Evolutionary conservation across 1,140 invertebrate species (phyloP), one percentile per base, ranked within the genome.

Genomic region (Tribolium castaneum): DNA sequence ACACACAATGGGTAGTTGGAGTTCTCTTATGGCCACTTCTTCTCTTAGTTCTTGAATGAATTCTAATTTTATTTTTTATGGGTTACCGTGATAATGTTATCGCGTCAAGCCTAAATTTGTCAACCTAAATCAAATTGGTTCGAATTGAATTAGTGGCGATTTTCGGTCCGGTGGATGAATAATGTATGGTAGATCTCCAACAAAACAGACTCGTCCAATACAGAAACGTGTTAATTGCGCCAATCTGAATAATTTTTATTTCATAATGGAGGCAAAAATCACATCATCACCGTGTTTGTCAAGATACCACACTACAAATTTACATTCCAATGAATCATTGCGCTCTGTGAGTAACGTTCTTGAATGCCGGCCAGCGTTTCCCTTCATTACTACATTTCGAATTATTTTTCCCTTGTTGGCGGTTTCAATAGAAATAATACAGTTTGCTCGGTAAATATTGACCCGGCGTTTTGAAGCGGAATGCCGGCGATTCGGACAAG

Each of bases 371-470:
- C 39, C 39, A 45, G n/a, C n/a, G n/a, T 30, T 30, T 30, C 25
- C 25, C 25, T 30, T 30, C 25, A 30, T 30, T 30, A 30, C 25
- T 30, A 30, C 22, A 66, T 66, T 66, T 66, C 16, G 59, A 34
- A 66, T 66, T 34, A 66, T 66, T 66, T 66, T 62, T 22, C 19
- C 56, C 19, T 62, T 66, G 59, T 66, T 66, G 59, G 59, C 25
- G 59, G 59, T 35, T 66, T 66, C 59, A 66, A 66, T 66, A 66
- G 30, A 66, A 66, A 66, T 66, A 66, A 66, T 35, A 66, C 59
- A 39, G 59, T 66, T 66, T 66, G 59, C 59, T 35, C 22, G 7
- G 30, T 14, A 66, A 66, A 66, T 66, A 66, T 66, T 66, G 59
- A 66, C 59, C 30, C 3, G 45, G 19, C 59, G 7, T 66, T 66